These are phyloP conservation scores for Lacerta bilineata DNA, from an alignment of 2,797 vertebrate species.

Conservation along the genomic window DNA sequence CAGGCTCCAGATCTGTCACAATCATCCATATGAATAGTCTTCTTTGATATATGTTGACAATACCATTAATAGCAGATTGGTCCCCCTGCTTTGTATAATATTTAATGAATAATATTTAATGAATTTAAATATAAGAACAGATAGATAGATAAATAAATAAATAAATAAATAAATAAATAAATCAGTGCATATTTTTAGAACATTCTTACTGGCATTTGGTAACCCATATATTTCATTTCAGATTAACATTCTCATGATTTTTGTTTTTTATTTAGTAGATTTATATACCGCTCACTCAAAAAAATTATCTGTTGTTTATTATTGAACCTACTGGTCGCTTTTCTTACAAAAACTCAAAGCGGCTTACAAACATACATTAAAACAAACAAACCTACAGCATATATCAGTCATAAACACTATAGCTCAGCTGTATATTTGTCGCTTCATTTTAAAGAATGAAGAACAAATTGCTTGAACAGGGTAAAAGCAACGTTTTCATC, in stretches of 20 bases:
- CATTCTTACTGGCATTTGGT: background rate
- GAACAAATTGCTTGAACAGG: slow-evolving; percentile 41
- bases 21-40: background rate
- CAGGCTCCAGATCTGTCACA: background rate
- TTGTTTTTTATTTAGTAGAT: too few relatives aligned
- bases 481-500: slow-evolving; percentile 22
- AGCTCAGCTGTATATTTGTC: slow-evolving; percentile 42
- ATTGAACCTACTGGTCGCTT: too few relatives aligned
- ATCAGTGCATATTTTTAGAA: background rate
- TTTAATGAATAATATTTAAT: background rate
- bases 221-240: background rate
- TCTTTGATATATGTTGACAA: background rate
- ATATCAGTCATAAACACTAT: background rate
- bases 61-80: background rate
- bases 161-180: background rate
- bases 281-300: too few relatives aligned
- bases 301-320: background rate
- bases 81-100: too few relatives aligned
- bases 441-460: slow-evolving; percentile 37
- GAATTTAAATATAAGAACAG: too few relatives aligned
- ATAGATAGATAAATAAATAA: background rate
- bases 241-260: background rate
- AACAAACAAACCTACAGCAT: background rate
- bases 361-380: too few relatives aligned
- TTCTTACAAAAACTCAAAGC: too few relatives aligned